Evolutionary conservation across 2,888 invertebrate genomes (phyloP), one percentile per base, ranked within the genome.

Genomic region (Linnaemya tessellans): DNA sequence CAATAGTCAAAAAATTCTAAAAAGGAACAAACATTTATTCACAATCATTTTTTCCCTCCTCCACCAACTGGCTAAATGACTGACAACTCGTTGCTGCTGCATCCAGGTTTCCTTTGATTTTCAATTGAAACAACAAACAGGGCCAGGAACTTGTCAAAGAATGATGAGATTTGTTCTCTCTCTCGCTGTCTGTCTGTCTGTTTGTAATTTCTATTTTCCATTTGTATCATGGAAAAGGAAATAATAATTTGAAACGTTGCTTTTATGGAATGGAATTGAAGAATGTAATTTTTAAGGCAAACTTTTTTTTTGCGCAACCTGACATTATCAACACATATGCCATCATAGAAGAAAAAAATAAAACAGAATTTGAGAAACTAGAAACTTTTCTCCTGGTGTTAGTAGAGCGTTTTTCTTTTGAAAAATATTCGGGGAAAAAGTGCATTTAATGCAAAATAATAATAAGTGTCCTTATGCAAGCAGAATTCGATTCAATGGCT

Each of bases 401-500:
- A 46, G 25, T 60, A 18, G 9, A 77, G 4, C 35, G n/a, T 67
- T 58, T 74, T 80, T 67, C 64, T 71, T 77, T 70, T 77, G 67
- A 38, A 70, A 62, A 9, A 15, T 68, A 41, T 60, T 13, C 7
- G 7, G 38, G 46, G 30, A 4, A 80, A 80, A 84, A 78, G 67
- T 85, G 82, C 82, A 85, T 75, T 80, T 70, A 58, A 74, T 85
- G 82, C 74, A 85, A 79, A 80, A 80, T 74, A 41, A 70, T 70
- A 51, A 56, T 65, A 78, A 71, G 41, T 74, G 54, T 49, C 70
- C 73, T 74, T 79, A 71, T 81, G 64, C 35, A 74, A 77, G 56
- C 10, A 67, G 51, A 70, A 30, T 18, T 58, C n/a, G 56, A 49
- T 46, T 68, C 25, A 4, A 4, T 68, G 49, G 38, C 11, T 35